Evolutionary conservation across 2,888 invertebrate genomes (phyloP), one percentile per base, ranked within the genome.

Genomic region (Oscheius sp.): DNA sequence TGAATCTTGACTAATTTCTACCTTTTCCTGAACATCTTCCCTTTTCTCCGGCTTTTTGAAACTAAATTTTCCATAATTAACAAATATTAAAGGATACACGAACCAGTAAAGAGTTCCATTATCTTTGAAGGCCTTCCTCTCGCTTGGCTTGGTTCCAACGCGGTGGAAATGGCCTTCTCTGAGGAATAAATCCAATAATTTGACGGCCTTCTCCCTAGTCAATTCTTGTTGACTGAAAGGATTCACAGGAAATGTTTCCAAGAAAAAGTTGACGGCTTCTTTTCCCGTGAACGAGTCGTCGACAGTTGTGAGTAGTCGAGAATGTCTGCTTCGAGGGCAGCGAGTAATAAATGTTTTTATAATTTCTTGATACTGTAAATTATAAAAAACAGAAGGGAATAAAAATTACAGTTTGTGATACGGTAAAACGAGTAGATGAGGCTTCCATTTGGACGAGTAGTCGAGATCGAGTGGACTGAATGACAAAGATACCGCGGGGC

Each of bases 221-320:
- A 61, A 21, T 13, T 61, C 43, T 18, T 43, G 41, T 13, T 55
- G 2, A n/a, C 16, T 61, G 41, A 21, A 61, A 0, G 61, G 61
- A 23, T 61, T 61, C 3, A 58, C 35, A n/a, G 63, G 72, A 12
- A 72, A 53, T 3, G 23, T 56, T n/a, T 66, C 66, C 41, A 72
- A 3, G 41, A 72, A 21, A 25, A 52, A 72, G 58, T 23, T 41
- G 18, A 72, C 55, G 35, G 72, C 72, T 23, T 72, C 72, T 41
- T 29, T 46, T 1, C 72, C 72, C 2, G 72, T 72, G 56, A 72
- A 72, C 2, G 72, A 72, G 35, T 66, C 25, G 21, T 72, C 72
- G 21, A 72, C 41, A 18, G 29, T 21, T n/a, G 66, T 55, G 41
- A 72, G 64, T n/a, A 66, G 66, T 7, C 72, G 55, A 2, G 55